These are phyloP conservation scores for Amiota communis DNA, from an alignment of 2,888 invertebrate species.

Conservation along the genomic window DNA sequence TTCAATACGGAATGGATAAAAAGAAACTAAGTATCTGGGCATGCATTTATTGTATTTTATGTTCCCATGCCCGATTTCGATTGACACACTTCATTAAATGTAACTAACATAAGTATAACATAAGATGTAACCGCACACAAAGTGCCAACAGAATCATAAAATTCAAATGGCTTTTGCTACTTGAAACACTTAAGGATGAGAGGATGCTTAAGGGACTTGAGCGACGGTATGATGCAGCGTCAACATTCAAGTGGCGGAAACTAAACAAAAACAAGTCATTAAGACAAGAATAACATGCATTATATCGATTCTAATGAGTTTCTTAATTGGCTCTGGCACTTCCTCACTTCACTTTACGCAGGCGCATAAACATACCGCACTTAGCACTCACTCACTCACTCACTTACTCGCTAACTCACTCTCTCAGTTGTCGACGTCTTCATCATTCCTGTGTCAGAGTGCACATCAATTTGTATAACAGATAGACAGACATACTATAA, in stretches of 20 bases:
- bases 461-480: constrained; percentile 8
- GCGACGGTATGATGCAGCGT: constrained; percentile 21
- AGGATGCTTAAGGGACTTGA: not conserved
- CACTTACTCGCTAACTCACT: too few relatives aligned
- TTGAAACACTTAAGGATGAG: constrained; percentile 39
- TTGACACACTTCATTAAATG: constrained; percentile 28
- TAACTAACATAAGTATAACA: constrained; percentile 50
- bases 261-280: constrained; percentile 60
- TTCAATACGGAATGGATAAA: not conserved
- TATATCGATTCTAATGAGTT: constrained; percentile 42
- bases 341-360: constrained; percentile 25
- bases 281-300: constrained; percentile 46
- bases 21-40: not conserved
- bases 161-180: constrained; percentile 44
- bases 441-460: too few relatives aligned
- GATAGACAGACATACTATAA: not conserved
- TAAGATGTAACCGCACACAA: constrained; percentile 30
- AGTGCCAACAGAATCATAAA: constrained; percentile 28
- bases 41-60: not conserved
- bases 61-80: not conserved
- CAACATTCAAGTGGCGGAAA: constrained; percentile 59
- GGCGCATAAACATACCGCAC: constrained; percentile 33
- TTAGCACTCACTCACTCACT: constrained; percentile 21
- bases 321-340: constrained; percentile 48
- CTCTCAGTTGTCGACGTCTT: too few relatives aligned